These are phyloP conservation scores for Bibio marci DNA, from an alignment of 2,888 invertebrate species.

Conservation along the genomic window DNA sequence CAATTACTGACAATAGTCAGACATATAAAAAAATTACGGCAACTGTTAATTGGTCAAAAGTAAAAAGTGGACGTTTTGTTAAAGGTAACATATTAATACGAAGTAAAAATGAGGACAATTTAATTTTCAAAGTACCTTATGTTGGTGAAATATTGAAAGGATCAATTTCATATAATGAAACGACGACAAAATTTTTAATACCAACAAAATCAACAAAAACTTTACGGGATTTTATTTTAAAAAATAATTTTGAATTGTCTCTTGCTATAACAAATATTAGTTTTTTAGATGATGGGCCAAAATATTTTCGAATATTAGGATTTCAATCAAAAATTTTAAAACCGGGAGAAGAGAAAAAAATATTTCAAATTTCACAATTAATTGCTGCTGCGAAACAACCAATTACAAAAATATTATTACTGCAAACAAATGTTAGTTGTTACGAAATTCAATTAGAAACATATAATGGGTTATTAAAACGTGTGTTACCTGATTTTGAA, in stretches of 20 bases:
- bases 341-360: conserved; percentile 18
- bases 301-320: conserved; percentile 9
- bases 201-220: conserved; percentile 17
- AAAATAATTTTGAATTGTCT: conserved; percentile 56
- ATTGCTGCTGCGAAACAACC: conserved; percentile 7
- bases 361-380: conserved; percentile 17
- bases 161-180: conserved; percentile 30
- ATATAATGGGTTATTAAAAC: conserved; percentile 29
- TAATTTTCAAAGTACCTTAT: conserved; percentile 34
- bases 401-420: neutral
- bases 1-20: neutral
- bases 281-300: conserved; percentile 26
- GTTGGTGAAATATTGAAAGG: conserved; percentile 31
- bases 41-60: conserved; percentile 9
- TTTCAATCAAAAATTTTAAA: conserved; percentile 11
- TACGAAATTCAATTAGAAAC: conserved; percentile 32
- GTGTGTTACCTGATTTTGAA: conserved; percentile 9
- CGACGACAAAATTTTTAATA: conserved; percentile 22
- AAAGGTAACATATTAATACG: conserved; percentile 7
- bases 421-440: conserved; percentile 30
- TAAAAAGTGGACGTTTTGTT: conserved; percentile 3
- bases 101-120: conserved; percentile 4
- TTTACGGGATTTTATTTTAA: conserved; percentile 40
- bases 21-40: conserved; percentile 4
- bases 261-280: conserved; percentile 55